Evolutionary conservation across 1,140 invertebrate genomes (phyloP), one percentile per base, ranked within the genome.

Genomic region (Muscidifurax raptorellus): DNA sequence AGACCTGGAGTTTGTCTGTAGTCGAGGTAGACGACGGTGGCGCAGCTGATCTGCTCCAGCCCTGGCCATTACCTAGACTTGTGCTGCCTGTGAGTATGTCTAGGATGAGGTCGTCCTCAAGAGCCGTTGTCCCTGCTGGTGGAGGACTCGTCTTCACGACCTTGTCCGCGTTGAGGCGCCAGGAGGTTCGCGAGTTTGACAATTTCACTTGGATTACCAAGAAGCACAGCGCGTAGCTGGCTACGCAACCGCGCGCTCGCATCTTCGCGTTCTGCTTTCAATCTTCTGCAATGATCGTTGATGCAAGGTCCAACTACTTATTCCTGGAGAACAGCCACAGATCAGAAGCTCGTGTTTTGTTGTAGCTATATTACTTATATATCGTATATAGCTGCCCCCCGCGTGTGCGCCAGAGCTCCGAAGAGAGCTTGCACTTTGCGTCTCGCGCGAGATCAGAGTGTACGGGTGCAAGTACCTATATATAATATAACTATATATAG

Each of bases 131-230:
- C 12, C 90, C 89, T 28, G 88, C 86, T 10, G 69, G 9, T 32
- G 75, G 36, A 6, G 52, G 22, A 28, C 12, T 82, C 1, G 15
- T 64, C 52, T 91, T 92, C n/a, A 93, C 89, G 13, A 93, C 89
- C 72, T 90, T 91, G 80, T 92, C 92, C 13, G 90, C 91, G 71
- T 86, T 92, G 2, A 92, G 82, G 72, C 91, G 88, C 92, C 92
- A 93, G 44, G 92, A 93, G 1, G 91, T 92, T 10, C 92, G 88
- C 10, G 92, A 92, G 71, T 92, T 92, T 0, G 91, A 92, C 22
- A 92, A 71, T 69, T 90, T 89, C 27, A 92, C 89, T 78, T 92
- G 92, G 15, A 93, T 86, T 12, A 93, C 87, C 15, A 93, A 82
- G 40, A 93, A 89, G 77, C 90, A 93, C 76, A 92, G 87, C 52